Evolutionary conservation across 2,797 vertebrate genomes (phyloP).

Genomic region (Caiman crocodilus): DNA sequence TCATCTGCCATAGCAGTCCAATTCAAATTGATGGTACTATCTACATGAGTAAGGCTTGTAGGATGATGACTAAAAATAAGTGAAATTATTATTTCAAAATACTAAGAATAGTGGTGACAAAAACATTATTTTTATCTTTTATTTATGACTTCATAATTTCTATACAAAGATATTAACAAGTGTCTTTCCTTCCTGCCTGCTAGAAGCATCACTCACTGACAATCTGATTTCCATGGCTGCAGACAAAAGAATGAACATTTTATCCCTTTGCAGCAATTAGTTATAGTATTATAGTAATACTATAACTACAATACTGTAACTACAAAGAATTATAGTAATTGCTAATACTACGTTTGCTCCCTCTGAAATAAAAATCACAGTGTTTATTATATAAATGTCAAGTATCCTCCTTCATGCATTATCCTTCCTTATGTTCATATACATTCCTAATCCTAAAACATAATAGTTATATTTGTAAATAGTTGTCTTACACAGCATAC

Average conservation of each 20-base stretch:
- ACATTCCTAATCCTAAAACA: fast-evolving
- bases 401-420: background rate
- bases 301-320: background rate
- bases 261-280: background rate
- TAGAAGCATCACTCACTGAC: background rate
- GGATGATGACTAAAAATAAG: background rate
- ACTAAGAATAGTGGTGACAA: background rate
- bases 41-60: fast-evolving
- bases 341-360: background rate
- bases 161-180: background rate
- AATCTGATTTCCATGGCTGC: background rate
- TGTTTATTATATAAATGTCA: background rate
- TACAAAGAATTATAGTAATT: background rate
- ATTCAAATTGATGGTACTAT: background rate
- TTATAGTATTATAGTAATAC: too few species aligned
- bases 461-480: background rate
- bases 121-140: fast-evolving
- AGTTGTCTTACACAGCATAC: background rate
- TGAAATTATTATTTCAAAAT: background rate
- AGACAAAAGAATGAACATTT: background rate
- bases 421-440: background rate
- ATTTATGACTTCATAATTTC: background rate
- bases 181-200: background rate
- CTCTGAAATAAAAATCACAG: background rate
- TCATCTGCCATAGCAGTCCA: background rate